Conservation (phyloP, 2,113 vertebrate species). For the Aphyosemion australe region DNA sequence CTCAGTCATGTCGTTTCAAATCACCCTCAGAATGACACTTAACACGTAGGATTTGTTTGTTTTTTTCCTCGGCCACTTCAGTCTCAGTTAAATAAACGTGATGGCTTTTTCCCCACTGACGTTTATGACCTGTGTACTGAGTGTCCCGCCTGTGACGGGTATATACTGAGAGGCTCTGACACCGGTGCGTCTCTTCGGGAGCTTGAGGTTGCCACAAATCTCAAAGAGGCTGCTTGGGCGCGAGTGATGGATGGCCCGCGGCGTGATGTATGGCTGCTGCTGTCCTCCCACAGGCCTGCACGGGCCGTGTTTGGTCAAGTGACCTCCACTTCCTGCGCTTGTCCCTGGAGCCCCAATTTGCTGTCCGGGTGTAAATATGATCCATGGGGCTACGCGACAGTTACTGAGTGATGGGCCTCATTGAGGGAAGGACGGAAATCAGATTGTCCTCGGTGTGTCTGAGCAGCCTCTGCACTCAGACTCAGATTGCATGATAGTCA, state of each 20-base stretch:
- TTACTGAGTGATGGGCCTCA: conserved; percentile 59
- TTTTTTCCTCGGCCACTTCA: no score
- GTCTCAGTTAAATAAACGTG: conserved; percentile 3
- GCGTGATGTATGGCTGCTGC: conserved; percentile 59
- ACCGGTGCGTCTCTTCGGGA: conserved; percentile 42
- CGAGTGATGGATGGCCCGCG: conserved; percentile 67
- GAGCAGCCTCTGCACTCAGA: conserved; percentile 8
- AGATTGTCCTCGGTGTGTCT: conserved; percentile 38
- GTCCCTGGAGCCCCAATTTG: conserved; percentile 55
- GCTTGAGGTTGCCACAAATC: conserved; percentile 38
- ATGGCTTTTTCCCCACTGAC: conserved; percentile 15
- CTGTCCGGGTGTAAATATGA: conserved; percentile 72
- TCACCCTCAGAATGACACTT: neutral
- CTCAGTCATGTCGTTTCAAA: no score
- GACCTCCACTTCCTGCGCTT: conserved; percentile 56
- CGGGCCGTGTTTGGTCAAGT: conserved; percentile 65
- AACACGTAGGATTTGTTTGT: no score
- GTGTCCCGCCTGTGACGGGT: conserved; percentile 17
- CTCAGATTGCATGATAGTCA: neutral
- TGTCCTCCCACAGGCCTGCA: conserved; percentile 46
- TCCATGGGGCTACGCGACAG: conserved; percentile 44
- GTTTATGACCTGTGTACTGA: conserved; percentile 26
- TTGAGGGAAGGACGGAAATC: conserved; percentile 49
- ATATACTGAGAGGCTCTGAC: conserved; percentile 35
- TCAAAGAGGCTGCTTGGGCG: conserved; percentile 48